Conservation (phyloP, 2,797 vertebrate genomes). For the Poliocrania exsul region DNA sequence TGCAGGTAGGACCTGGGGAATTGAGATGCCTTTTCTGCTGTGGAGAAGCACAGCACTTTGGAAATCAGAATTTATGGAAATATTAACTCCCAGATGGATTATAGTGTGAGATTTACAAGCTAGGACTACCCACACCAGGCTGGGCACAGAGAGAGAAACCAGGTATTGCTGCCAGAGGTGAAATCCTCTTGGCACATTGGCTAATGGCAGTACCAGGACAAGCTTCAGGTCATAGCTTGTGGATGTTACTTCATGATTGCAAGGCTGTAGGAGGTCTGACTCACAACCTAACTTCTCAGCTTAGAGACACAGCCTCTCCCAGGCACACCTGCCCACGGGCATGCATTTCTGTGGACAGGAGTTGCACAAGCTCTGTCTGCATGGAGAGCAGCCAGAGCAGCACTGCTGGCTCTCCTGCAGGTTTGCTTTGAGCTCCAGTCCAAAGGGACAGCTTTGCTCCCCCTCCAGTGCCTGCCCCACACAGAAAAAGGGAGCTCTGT, state of each 20-base stretch:
- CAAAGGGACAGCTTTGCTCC: background rate
- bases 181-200: background rate
- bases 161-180: background rate
- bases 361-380: background rate
- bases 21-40: background rate
- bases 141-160: background rate
- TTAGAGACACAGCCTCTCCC: background rate
- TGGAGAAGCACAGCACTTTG: background rate
- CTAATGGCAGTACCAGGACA: background rate
- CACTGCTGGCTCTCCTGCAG: background rate
- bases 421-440: background rate
- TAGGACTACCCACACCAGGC: background rate
- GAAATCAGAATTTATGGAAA: background rate
- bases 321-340: background rate
- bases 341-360: fast-evolving
- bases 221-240: background rate
- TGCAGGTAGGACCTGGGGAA: background rate
- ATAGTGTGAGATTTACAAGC: background rate
- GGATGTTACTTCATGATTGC: background rate
- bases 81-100: background rate
- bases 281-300: background rate
- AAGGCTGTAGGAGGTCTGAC: background rate
- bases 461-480: background rate
- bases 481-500: background rate
- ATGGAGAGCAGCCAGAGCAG: background rate